These are phyloP conservation scores for Lucifuga dentata DNA, from an alignment of 2,113 vertebrate genomes.

Conservation along the genomic window DNA sequence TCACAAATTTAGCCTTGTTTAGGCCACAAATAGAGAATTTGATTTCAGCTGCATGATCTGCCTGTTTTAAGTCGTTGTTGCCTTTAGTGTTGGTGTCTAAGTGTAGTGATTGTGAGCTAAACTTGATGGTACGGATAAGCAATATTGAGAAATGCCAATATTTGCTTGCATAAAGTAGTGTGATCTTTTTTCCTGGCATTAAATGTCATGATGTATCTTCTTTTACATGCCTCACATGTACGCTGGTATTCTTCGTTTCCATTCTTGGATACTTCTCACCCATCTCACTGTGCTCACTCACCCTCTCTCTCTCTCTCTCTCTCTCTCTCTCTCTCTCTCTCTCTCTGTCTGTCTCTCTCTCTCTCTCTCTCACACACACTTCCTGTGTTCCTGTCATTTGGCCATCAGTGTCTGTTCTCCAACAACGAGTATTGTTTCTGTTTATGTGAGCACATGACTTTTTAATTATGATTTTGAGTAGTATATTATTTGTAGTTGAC, in stretches of 20 bases:
- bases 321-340: constrained; percentile 32
- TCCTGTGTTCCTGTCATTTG: constrained; percentile 56
- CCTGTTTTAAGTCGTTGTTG: constrained; percentile 54
- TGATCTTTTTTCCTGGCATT: constrained; percentile 78
- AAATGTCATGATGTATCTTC: constrained; percentile 82
- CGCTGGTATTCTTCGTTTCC: constrained; percentile 81
- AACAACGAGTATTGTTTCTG: constrained; percentile 80
- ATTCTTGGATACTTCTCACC: constrained; percentile 76
- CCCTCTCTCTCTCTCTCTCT: constrained; percentile 28
- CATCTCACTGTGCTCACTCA: constrained; percentile 66
- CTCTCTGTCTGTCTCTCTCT: constrained; percentile 46
- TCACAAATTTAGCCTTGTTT: constrained; percentile 8
- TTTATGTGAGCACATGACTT: constrained; percentile 78
- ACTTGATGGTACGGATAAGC: constrained; percentile 65
- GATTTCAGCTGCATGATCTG: constrained; percentile 61
- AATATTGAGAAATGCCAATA: constrained; percentile 82
- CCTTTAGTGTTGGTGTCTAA: constrained; percentile 58
- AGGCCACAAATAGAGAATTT: constrained; percentile 15
- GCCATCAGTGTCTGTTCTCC: constrained; percentile 78
- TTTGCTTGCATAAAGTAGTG: constrained; percentile 77
- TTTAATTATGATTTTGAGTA: constrained; percentile 63
- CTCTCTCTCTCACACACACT: constrained; percentile 39
- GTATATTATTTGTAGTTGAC: constrained; percentile 48
- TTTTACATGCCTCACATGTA: constrained; percentile 83
- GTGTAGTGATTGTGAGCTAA: constrained; percentile 68